Evolutionary conservation across 2,888 invertebrate species (phyloP).

Genomic region (Yponomeuta sedellus): DNA sequence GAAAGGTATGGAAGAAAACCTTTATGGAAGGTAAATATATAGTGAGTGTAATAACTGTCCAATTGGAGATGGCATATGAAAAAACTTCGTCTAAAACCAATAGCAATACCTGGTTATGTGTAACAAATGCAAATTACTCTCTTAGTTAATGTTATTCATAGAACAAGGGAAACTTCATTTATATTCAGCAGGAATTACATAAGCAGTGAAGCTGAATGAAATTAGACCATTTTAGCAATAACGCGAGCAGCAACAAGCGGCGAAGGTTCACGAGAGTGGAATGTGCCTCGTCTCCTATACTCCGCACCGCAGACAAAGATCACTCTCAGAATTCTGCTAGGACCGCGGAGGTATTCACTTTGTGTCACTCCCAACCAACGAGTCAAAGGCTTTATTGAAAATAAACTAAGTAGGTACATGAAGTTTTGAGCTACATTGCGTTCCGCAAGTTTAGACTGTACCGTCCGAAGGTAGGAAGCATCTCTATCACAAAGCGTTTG

Average conservation of each 20-base stretch:
- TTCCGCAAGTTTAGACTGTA: not conserved
- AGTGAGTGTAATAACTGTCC: too few species aligned
- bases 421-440: not conserved
- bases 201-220: constrained; percentile 38
- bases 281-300: constrained; percentile 23
- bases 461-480: not conserved
- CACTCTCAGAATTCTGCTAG: constrained; percentile 29
- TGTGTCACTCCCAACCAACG: constrained; percentile 27
- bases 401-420: constrained; percentile 3
- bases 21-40: too few species aligned
- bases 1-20: too few species aligned
- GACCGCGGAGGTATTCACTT: constrained; percentile 29
- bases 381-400: constrained; percentile 32
- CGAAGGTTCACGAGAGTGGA: constrained; percentile 22
- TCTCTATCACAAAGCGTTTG: not conserved
- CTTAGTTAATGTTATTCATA: constrained; percentile 62
- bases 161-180: constrained; percentile 58
- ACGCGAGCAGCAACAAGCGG: constrained; percentile 7
- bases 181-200: constrained; percentile 61
- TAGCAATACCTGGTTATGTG: constrained; percentile 11
- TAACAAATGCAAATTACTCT: constrained; percentile 50
- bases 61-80: not conserved
- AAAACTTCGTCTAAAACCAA: not conserved
- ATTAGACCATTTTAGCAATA: constrained; percentile 43
- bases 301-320: constrained; percentile 7